Base-by-base conservation (phyloP, 53 echinoderm and acorn worm genomes). In the Paracentrotus lividus region DNA sequence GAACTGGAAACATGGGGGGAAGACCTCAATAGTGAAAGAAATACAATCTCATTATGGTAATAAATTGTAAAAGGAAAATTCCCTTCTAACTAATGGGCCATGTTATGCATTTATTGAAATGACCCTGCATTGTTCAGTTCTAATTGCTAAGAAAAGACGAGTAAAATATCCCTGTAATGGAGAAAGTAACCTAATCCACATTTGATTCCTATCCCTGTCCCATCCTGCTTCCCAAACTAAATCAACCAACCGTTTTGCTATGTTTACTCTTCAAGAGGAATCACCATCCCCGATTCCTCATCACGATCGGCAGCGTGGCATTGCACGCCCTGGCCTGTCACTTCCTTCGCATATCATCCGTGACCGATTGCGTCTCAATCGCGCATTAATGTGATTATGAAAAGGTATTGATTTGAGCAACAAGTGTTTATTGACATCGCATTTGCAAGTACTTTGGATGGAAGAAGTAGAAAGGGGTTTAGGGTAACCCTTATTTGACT, bases 401-500 rank as follows among this genome's bases (percentile, higher is more conserved):
- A 85, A 85, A 31, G 47, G 85, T 51, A 85, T 85, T 85, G 85
- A 85, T 85, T 85, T 85, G 85, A n/a, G 85, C 47, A 85, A 85
- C 85, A 29, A 85, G 85, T 85, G 85, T 85, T 85, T 85, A 51
- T 49, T 21, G 26, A 85, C 85, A 85, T 85, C 49, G 49, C 12
- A 85, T 85, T 85, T 47, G 27, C 85, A 85, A n/a, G 85, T 85
- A 47, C 47, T 85, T 85, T 49, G 32, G 44, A 40, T 42, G 42
- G 42, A 9, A 77, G 43, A 20, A 43, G 24, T 40, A 23, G 44
- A 20, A n/a, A 51, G 51, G 85, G 85, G 49, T 45, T 47, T 29
- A 85, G 45, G 85, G 51, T 26, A 31, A 85, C 4, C 47, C 1
- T 0, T 0, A 85, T 85, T 85, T 26, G 45, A 85, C 49, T 85